phyloP scores from a whole-genome alignment of 2,113 vertebrate species.

The Axis porcinus region DNA sequence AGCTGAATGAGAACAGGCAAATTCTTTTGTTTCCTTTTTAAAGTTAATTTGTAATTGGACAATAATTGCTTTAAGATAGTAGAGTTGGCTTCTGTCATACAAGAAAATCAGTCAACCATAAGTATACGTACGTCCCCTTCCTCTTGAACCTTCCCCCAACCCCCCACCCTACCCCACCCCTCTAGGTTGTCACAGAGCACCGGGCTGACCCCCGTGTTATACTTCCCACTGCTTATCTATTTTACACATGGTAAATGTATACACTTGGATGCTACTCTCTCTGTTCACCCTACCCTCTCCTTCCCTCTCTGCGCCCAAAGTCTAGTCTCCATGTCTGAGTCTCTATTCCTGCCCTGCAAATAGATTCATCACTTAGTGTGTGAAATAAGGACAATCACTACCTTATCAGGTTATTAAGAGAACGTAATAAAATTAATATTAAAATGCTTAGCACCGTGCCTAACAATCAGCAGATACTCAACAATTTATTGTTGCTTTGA shows the following conservation, averaged over 20 bases:
- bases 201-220: rapidly evolving
- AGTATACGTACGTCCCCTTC: background rate
- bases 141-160: background rate
- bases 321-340: background rate
- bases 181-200: background rate
- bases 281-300: background rate
- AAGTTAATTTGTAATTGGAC: background rate
- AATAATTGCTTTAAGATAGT: background rate
- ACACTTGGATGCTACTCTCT: background rate
- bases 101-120: background rate
- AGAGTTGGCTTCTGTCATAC: background rate
- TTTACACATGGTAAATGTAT: background rate
- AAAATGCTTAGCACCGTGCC: background rate
- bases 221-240: background rate
- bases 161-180: background rate
- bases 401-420: background rate
- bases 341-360: background rate
- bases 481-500: background rate
- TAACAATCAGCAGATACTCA: background rate
- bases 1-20: background rate
- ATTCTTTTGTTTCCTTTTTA: background rate
- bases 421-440: background rate
- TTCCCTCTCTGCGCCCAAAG: background rate
- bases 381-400: background rate
- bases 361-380: background rate